Percentiles rank a stretch among this genome's conserved stretches.
Conservation (phyloP, 2,797 vertebrate genomes). For the Gila robusta region DNA sequence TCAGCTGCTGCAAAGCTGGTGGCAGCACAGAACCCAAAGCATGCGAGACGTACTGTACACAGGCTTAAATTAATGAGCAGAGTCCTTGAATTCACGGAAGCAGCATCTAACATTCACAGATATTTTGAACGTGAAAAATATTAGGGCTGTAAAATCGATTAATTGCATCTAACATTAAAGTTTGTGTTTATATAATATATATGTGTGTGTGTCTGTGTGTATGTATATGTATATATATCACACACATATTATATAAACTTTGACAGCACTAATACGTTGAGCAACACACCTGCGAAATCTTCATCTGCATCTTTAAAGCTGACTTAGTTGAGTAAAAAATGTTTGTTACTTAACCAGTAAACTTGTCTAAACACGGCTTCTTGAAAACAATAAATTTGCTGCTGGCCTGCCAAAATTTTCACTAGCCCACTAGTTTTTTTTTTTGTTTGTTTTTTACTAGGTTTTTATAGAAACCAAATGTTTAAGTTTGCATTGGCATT, state of each 20-base stretch:
- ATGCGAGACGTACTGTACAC: background rate
- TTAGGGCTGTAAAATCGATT: no score
- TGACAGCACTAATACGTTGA: no score
- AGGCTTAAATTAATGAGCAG: background rate
- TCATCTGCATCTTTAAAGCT: background rate
- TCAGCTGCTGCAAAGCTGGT: background rate
- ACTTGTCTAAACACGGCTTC: background rate
- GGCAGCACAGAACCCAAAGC: slow-evolving; percentile 4
- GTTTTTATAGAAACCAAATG: background rate
- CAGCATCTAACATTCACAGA: background rate
- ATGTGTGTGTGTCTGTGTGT: no score
- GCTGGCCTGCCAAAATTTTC: background rate
- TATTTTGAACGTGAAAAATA: background rate
- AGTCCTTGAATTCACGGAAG: background rate
- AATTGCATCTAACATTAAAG: no score
- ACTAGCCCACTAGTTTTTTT: background rate
- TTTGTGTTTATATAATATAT: no score
- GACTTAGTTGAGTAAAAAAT: background rate
- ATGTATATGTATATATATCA: no score
- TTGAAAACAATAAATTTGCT: background rate
- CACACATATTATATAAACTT: no score
- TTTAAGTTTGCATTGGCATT: background rate
- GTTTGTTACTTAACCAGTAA: background rate
- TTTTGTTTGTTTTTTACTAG: no score
- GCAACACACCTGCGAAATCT: background rate